phyloP scores from a whole-genome alignment of 30 jellyfish, hydroid and myxozoan genomes.

The Euphysa ruthae region DNA sequence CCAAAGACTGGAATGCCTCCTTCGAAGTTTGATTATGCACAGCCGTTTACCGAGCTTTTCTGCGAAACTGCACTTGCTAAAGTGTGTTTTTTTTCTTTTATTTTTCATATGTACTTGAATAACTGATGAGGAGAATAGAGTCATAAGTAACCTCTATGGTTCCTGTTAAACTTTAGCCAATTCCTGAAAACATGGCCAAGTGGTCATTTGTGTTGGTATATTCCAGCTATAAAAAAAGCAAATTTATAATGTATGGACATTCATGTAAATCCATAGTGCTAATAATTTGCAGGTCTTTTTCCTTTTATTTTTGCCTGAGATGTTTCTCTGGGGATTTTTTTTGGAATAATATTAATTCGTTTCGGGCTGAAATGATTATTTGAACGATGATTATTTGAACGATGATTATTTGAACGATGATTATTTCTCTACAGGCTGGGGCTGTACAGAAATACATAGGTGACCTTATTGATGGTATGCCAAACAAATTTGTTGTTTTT shows the following conservation, averaged over 20 bases:
- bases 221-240: no score
- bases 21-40: neutral
- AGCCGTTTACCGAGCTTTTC: neutral
- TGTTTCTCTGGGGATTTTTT: neutral
- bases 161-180: no score
- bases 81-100: neutral
- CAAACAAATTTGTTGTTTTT: conserved; percentile 63
- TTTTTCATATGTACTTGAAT: neutral
- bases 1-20: neutral
- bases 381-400: neutral
- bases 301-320: neutral
- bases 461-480: conserved; percentile 64
- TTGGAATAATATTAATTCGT: neutral
- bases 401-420: neutral
- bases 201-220: no score
- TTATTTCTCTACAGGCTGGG: conserved; percentile 47
- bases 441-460: conserved; percentile 74
- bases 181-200: no score
- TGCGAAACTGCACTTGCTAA: conserved; percentile 15
- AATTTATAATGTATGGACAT: no score
- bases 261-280: no score
- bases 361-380: neutral
- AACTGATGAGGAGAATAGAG: no score
- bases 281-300: no score
- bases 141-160: no score